Evolutionary conservation across 2,888 invertebrate species (phyloP), one percentile per base, ranked within the genome.

Genomic region (Papilio demoleus): DNA sequence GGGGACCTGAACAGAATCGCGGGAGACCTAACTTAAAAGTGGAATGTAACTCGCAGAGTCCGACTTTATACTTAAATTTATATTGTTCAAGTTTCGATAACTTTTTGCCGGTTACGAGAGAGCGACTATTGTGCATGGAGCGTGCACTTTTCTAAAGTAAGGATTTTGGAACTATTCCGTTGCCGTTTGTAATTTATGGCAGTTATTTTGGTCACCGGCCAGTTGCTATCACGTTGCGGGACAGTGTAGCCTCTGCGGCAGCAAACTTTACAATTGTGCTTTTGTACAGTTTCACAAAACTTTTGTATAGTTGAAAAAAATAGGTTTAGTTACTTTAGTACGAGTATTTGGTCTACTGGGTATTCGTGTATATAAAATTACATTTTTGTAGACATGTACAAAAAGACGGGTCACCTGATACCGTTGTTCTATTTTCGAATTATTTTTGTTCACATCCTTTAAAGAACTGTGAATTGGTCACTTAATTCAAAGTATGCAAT

Each of bases 1-100:
- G 67, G 72, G 71, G 65, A 73, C 72, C 67, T 47, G 40, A 60
- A 65, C 47, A 68, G 71, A 71, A 65, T 61, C 42, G 68, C 58
- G 76, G n/a, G n/a, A 61, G 73, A 72, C 50, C 65, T 68, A 77
- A 75, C 74, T 76, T 74, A 73, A 72, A 73, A 75, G 65, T 71
- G 66, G 71, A 73, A 72, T 71, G 75, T 66, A 67, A 50, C 59
- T 69, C 47, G 63, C 19, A 36, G 68, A 50, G 58, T 60, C 24
- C 27, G 68, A 59, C 59, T 68, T 65, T 68, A 61, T 56, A 50
- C 64, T 64, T 47, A 53, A 53, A 65, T 69, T 69, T 69, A 65
- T 69, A 69, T 69, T 65, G 69, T 69, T 47, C 60, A 61, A 69
- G 69, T 69, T 69, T 56, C 69, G 53, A 65, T 61, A 69, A 69